Evolutionary conservation across 2,113 vertebrate genomes (phyloP).

Genomic region (Hypocryptadius cinnamomeus): DNA sequence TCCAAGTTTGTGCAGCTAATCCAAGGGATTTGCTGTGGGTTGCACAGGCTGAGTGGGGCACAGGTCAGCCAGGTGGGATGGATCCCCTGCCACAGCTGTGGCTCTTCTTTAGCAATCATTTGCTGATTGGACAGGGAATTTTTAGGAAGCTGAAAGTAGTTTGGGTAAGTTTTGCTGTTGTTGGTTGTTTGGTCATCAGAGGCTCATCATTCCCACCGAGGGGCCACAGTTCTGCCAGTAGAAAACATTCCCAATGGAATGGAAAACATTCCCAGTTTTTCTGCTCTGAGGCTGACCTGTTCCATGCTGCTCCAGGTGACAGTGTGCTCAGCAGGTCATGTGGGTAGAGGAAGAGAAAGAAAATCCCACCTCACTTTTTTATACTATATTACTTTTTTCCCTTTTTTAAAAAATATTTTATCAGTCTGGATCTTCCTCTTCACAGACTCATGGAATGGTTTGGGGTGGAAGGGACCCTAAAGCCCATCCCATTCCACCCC

Average conservation of each 20-base stretch:
- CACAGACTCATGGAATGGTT: neutral
- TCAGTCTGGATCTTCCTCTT: neutral
- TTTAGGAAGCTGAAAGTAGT: neutral
- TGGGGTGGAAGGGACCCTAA: neutral
- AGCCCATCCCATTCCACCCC: rapidly evolving
- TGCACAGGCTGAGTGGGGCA: neutral
- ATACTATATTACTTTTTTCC: neutral
- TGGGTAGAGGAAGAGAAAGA: neutral
- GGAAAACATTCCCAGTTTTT: neutral
- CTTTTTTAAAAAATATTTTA: neutral
- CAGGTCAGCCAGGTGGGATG: neutral
- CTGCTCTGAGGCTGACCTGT: neutral
- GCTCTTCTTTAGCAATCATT: neutral
- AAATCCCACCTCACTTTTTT: neutral
- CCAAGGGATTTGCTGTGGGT: neutral
- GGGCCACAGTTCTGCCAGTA: rapidly evolving
- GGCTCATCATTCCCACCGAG: rapidly evolving
- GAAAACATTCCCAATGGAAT: neutral
- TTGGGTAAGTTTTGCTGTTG: neutral
- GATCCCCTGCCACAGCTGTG: neutral
- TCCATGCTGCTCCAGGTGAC: neutral
- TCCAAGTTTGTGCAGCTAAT: neutral
- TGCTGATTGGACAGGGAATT: neutral
- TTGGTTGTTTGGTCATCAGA: neutral
- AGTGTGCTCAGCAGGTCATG: neutral